A percentile compares a stretch with the other conserved stretches of the same genome.
Conservation (phyloP, 1,140 invertebrate genomes). For the Trichomalopsis sarcophagae region DNA sequence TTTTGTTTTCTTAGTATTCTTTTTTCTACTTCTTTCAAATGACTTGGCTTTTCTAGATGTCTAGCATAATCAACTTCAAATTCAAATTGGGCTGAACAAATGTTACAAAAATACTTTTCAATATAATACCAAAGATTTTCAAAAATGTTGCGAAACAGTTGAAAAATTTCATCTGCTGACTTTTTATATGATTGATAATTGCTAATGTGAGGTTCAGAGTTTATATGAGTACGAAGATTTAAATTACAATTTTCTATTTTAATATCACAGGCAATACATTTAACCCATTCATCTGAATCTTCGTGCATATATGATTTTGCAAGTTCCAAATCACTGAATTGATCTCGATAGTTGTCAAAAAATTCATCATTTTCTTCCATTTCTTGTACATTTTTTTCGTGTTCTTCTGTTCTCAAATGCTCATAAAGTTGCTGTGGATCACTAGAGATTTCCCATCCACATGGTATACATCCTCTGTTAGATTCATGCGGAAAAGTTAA, state of each 20-base stretch:
- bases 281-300: slow-evolving; percentile 43
- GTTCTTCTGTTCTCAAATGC: slow-evolving; percentile 45
- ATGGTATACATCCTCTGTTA: slow-evolving; percentile 44
- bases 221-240: slow-evolving; percentile 41
- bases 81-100: slow-evolving; percentile 53
- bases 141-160: slow-evolving; percentile 24
- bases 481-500: slow-evolving; percentile 44
- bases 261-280: slow-evolving; percentile 51
- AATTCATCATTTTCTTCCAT: slow-evolving; percentile 38
- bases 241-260: slow-evolving; percentile 43
- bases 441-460: slow-evolving; percentile 39
- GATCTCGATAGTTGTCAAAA: slow-evolving; percentile 29
- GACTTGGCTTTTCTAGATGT: slow-evolving; percentile 52
- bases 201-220: slow-evolving; percentile 35
- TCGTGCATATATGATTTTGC: slow-evolving; percentile 53
- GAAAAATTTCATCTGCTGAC: not conserved
- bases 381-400: slow-evolving; percentile 40
- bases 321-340: slow-evolving; percentile 25
- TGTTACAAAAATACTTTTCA: slow-evolving; percentile 56
- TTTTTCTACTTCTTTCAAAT: slow-evolving; percentile 32
- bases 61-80: slow-evolving; percentile 57
- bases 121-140: slow-evolving; percentile 57
- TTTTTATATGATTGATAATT: not conserved
- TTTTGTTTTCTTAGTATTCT: not conserved
- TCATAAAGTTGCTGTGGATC: slow-evolving; percentile 49